Percentiles rank a stretch among this genome's conserved stretches.
Evolutionary conservation across 2,888 invertebrate genomes (phyloP).

Genomic region (Hydriomena furcata): DNA sequence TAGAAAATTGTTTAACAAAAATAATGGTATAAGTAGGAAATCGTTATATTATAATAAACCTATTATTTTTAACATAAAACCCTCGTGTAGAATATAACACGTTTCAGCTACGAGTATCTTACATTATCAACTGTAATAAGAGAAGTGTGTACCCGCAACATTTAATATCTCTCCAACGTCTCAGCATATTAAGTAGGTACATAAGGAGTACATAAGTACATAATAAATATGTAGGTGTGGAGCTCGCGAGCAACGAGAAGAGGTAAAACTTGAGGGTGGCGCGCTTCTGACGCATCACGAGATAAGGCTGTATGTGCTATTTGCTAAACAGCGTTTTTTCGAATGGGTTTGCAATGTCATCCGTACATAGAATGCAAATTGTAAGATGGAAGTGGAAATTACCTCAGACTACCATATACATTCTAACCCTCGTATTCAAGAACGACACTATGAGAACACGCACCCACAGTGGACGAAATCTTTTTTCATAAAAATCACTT

Average conservation of each 20-base stretch:
- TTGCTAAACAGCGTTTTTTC: conserved; percentile 3
- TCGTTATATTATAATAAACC: too few species aligned
- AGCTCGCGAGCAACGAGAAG: conserved; percentile 55
- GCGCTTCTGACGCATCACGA: conserved; percentile 26
- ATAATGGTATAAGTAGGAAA: too few species aligned
- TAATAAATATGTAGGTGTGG: conserved; percentile 61
- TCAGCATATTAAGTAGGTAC: conserved; percentile 35
- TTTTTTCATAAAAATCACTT: too few species aligned
- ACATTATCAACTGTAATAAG: conserved; percentile 21
- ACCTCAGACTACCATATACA: too few species aligned
- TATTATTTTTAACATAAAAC: too few species aligned
- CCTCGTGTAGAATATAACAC: conserved; percentile 4
- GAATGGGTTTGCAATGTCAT: not conserved
- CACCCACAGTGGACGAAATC: too few species aligned
- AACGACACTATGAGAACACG: too few species aligned
- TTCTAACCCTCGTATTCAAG: too few species aligned
- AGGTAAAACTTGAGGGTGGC: conserved; percentile 72
- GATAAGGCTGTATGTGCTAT: conserved; percentile 42
- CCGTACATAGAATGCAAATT: too few species aligned
- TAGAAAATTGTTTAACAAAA: too few species aligned
- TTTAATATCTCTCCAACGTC: conserved; percentile 27
- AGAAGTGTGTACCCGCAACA: conserved; percentile 18
- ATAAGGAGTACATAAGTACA: conserved; percentile 39
- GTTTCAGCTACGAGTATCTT: too few species aligned
- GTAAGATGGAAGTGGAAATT: too few species aligned